Conservation (phyloP, 1,140 invertebrate species). For the Pogonomyrmex barbatus region DNA sequence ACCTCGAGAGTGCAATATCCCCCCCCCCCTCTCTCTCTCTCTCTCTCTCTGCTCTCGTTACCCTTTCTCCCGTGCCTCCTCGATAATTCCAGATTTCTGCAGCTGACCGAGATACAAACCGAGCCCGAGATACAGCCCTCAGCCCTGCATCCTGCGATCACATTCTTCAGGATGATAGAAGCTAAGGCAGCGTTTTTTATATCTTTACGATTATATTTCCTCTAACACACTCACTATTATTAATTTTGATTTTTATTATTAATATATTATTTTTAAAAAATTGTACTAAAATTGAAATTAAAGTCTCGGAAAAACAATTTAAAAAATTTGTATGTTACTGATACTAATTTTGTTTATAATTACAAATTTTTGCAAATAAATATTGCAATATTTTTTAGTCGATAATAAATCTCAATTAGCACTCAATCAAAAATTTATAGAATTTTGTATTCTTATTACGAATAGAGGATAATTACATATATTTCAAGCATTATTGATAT, state of each 20-base stretch:
- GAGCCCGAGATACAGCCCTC: no score
- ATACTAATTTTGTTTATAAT: neutral
- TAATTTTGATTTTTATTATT: neutral
- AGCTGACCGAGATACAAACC: constrained; percentile 66
- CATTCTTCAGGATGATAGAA: neutral
- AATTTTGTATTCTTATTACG: neutral
- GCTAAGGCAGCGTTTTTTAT: neutral
- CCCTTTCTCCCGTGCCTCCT: constrained; percentile 37
- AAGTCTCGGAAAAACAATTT: neutral
- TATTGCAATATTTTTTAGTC: neutral
- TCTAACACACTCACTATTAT: neutral
- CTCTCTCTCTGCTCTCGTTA: constrained; percentile 30
- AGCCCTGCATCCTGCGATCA: neutral
- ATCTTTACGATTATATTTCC: neutral
- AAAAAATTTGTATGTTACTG: neutral
- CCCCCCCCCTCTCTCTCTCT: neutral
- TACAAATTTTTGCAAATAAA: neutral
- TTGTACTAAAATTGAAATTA: neutral
- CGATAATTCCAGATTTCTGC: constrained; percentile 75
- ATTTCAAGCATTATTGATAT: constrained; percentile 10
- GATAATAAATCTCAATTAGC: neutral
- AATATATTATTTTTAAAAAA: neutral
- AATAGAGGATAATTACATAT: neutral
- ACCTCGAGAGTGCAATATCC: constrained; percentile 63
- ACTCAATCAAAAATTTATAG: neutral